A percentile compares a stretch with the other conserved stretches of the same genome.
phyloP scores from a whole-genome alignment of 1,140 invertebrate species.

The Sitodiplosis mosellana region DNA sequence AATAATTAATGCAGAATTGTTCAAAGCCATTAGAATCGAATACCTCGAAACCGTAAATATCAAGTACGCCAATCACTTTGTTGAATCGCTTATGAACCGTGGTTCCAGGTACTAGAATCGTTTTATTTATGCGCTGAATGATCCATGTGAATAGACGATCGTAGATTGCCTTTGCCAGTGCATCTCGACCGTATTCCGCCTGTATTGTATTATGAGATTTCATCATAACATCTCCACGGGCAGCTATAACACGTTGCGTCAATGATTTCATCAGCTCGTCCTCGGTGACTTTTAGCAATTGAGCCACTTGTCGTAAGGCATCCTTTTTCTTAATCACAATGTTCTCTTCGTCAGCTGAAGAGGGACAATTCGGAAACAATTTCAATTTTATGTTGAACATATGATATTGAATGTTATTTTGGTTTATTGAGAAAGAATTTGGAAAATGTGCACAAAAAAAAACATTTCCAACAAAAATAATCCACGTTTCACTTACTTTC shows the following conservation, averaged over 20 bases:
- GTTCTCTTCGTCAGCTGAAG: constrained; percentile 45
- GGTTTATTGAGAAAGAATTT: neutral
- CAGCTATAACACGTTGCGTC: constrained; percentile 75
- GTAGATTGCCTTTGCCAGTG: constrained; percentile 85
- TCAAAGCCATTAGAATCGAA: constrained; percentile 91
- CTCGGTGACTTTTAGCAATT: constrained; percentile 52
- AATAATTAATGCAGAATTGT: constrained; percentile 91
- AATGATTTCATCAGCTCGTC: constrained; percentile 56
- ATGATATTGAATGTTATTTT: neutral
- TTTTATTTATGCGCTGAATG: constrained; percentile 71
- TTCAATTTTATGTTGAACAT: too few species aligned
- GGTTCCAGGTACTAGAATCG: constrained; percentile 37
- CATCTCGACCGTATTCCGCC: constrained; percentile 80
- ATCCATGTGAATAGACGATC: constrained; percentile 87
- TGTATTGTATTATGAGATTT: constrained; percentile 73
- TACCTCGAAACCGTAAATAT: constrained; percentile 97
- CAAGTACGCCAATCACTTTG: constrained; percentile 84
- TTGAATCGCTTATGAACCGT: constrained; percentile 27
- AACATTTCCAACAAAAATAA: neutral
- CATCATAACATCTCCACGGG: constrained; percentile 82
- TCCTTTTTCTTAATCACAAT: constrained; percentile 38
- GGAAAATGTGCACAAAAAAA: too few species aligned
- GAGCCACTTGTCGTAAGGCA: constrained; percentile 39
- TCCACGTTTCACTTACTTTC: constrained; percentile 13
- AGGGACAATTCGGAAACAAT: too few species aligned